Conservation (phyloP, 2,888 invertebrate genomes). For the Gasteruption jaculator region DNA sequence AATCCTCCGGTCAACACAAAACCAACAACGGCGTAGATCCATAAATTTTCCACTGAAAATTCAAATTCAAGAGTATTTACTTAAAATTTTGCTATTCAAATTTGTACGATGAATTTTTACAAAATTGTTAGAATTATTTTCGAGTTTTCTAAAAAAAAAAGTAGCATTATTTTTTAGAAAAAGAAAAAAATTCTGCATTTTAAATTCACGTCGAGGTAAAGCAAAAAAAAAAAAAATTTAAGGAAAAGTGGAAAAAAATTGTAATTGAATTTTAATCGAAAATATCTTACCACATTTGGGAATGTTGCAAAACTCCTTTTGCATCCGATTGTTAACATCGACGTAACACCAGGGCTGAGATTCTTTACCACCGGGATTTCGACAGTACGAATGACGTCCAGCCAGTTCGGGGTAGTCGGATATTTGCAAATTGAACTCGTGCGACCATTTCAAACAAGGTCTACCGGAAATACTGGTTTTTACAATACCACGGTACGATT, state of each 20-base stretch:
- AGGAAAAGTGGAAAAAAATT: slow-evolving; percentile 3
- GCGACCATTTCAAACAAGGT: slow-evolving; percentile 81
- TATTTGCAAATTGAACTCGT: slow-evolving; percentile 70
- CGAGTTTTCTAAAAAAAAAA: no score
- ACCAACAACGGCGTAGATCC: slow-evolving; percentile 73
- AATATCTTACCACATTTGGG: slow-evolving; percentile 71
- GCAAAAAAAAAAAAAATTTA: neutral
- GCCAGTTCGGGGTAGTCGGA: slow-evolving; percentile 80
- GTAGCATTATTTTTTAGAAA: no score
- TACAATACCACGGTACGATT: slow-evolving; percentile 77
- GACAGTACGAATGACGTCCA: slow-evolving; percentile 81
- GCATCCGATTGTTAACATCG: slow-evolving; percentile 63
- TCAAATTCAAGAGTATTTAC: slow-evolving; percentile 4
- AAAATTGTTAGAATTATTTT: no score
- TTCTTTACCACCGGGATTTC: slow-evolving; percentile 83
- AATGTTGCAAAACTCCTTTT: slow-evolving; percentile 80
- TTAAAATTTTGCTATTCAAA: no score
- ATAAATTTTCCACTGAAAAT: slow-evolving; percentile 69
- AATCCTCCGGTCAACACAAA: slow-evolving; percentile 57
- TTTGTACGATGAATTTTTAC: no score
- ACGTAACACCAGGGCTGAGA: slow-evolving; percentile 88
- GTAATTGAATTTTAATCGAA: neutral
- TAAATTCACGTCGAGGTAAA: no score
- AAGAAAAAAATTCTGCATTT: no score
- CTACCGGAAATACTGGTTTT: slow-evolving; percentile 68